Evolutionary conservation across 2,113 vertebrate species (phyloP).

Genomic region (Lophius piscatorius): DNA sequence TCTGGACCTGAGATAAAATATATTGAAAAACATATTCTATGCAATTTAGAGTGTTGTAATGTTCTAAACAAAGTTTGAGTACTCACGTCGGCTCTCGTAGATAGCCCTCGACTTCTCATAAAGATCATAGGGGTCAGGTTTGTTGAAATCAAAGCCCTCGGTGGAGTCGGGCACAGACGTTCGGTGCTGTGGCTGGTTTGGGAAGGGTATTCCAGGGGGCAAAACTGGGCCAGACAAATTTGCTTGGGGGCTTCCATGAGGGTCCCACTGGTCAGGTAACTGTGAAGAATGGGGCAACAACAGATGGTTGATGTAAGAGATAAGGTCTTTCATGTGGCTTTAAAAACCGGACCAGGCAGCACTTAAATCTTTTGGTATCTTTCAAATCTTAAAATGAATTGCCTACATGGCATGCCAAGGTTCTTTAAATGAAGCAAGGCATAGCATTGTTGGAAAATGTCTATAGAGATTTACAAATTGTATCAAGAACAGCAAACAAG

Average conservation of each 20-base stretch:
- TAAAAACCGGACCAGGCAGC: neutral
- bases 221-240: conserved; percentile 87
- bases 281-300: conserved; percentile 57
- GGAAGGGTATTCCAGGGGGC: conserved; percentile 87
- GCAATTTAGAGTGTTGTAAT: too few species aligned
- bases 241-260: conserved; percentile 93
- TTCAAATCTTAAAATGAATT: too few species aligned
- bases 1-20: conserved; percentile 84
- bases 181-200: conserved; percentile 87
- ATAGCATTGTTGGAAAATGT: neutral
- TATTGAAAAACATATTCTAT: neutral
- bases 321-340: too few species aligned
- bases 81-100: conserved; percentile 96
- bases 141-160: conserved; percentile 94
- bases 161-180: conserved; percentile 93
- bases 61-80: neutral
- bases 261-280: conserved; percentile 93
- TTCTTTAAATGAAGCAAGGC: neutral
- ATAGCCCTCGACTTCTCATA: conserved; percentile 98
- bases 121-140: conserved; percentile 97
- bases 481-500: neutral
- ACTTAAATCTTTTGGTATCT: neutral
- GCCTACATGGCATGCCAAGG: too few species aligned
- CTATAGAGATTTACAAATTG: neutral
- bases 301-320: neutral